Evolutionary conservation across 2,113 vertebrate genomes (phyloP), one percentile per base, ranked within the genome.

Genomic region (Sorex fumeus): DNA sequence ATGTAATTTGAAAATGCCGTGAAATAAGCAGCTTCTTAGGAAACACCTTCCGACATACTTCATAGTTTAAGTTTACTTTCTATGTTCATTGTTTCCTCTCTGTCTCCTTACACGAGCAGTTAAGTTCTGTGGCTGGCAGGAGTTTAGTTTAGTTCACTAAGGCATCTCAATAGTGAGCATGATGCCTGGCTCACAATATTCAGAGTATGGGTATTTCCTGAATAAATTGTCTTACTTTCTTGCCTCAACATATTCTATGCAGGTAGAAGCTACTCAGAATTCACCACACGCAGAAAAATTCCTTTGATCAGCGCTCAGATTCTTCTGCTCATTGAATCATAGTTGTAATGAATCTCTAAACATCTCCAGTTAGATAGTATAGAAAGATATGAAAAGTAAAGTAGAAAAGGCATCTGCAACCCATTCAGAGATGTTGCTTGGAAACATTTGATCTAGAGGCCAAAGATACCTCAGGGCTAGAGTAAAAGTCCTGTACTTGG

Each of bases 261-360:
- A 43, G 18, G 40, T 60, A 74, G 43, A 89, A 62, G 11, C 45
- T 78, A 21, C 62, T 93, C 60, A 90, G 82, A 94, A 70, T 11
- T 89, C 40, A 53, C 12, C 57, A 70, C 64, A 74, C 71, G 36
- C 47, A 13, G 45, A 84, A 45, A 57, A 12, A 28, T n/a, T n/a
- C 53, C 70, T 30, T 75, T 25, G 3, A 69, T 45, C 81, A 86
- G 45, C 32, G n/a, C 71, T 74, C 47, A 69, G 76, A 64, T 34
- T 18, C 30, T 6, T 27, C 47, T 64, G 36, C 27, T 81, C 28
- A 34, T 6, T 66, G 76, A 57, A 69, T 50, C 34, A 30, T 32
- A 88, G 43, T 45, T 78, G 11, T 21, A 53, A 66, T 45, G 40
- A 93, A 84, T 76, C 62, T 87, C 85, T 87, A 60, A 62, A 88